phyloP scores from a whole-genome alignment of 2,797 vertebrate genomes.

The Sphenodon punctatus region DNA sequence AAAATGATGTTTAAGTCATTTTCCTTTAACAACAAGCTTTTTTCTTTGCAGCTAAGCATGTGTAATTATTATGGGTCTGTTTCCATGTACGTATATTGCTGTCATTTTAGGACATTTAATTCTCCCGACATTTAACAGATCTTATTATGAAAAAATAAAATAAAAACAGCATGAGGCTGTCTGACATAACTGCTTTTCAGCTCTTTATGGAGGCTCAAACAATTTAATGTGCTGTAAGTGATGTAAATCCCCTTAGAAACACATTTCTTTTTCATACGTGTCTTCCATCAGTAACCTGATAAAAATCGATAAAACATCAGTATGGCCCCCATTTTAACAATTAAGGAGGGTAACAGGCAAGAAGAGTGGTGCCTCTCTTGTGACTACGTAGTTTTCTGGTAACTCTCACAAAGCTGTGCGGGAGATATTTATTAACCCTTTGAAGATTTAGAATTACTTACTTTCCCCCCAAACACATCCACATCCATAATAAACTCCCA shows the following conservation, averaged over 20 bases:
- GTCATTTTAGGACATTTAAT: not conserved
- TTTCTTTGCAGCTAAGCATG: not conserved
- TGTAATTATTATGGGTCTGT: not conserved
- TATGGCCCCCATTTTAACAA: not conserved
- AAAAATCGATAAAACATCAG: not conserved
- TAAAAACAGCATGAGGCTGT: not conserved
- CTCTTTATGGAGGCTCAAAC: not conserved
- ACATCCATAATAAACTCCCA: not conserved
- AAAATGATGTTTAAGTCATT: not conserved
- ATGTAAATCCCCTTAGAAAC: not conserved
- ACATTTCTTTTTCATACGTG: not conserved
- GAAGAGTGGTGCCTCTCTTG: not conserved
- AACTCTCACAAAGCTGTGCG: not conserved
- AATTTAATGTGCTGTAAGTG: not conserved
- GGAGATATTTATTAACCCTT: not conserved
- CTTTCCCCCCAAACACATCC: no score
- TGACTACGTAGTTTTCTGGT: fast-evolving
- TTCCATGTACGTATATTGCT: not conserved
- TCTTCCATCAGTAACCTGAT: not conserved
- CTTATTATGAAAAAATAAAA: not conserved
- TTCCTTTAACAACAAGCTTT: not conserved
- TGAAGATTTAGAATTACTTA: no score
- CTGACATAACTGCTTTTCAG: not conserved
- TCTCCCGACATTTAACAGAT: not conserved
- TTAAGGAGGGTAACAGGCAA: not conserved